Evolutionary conservation across 2,797 vertebrate genomes (phyloP), one percentile per base, ranked within the genome.

Genomic region (Neosalanx taihuensis): DNA sequence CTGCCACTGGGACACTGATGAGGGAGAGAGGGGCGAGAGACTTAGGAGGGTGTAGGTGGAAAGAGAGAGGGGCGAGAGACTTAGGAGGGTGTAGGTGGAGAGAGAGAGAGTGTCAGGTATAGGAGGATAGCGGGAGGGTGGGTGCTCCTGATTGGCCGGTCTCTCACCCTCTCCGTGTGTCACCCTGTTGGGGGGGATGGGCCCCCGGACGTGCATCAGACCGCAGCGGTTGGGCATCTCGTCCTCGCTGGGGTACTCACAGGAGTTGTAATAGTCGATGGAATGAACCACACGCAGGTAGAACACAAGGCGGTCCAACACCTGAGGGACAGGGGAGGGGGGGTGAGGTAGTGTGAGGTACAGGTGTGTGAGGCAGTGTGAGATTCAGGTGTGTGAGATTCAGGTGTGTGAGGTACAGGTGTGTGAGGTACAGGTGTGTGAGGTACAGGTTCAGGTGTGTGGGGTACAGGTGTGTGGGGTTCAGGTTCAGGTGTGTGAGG

Each of bases 171-270:
- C 96, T 67, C 95, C 91, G 0, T 95, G 93, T 23, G 95, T 94
- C 75, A 97, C 94, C 31, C 95, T 93, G 87, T 97, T 97, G 3
- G 95, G 96, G 1, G 96, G 96, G 71, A 97, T 91, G 6, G 96
- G 96, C 0, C 96, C 96, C 0, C 96, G 91, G 0, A 98, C 96
- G 0, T 98, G 96, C 76, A 98, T 90, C 85, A 98, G 97, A 29
- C 96, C 96, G 12, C 96, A 98, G 61, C 96, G 94, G 79, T 97
- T 97, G 12, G 96, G 96, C 96, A 98, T 98, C 82, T 97, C 95
- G 5, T 98, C 96, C 88, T 98, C 96, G 3, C 94, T 96, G n/a
- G 94, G 92, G 76, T 98, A 98, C 84, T 98, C 96, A 1, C 95
- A 97, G 20, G 92, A 94, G 86, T 97, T 97, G 77, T 98, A 98